A percentile compares a stretch with the other conserved stretches of the same genome.
Conservation (phyloP, 2,888 invertebrate species). For the Pristionchus exspectatus region DNA sequence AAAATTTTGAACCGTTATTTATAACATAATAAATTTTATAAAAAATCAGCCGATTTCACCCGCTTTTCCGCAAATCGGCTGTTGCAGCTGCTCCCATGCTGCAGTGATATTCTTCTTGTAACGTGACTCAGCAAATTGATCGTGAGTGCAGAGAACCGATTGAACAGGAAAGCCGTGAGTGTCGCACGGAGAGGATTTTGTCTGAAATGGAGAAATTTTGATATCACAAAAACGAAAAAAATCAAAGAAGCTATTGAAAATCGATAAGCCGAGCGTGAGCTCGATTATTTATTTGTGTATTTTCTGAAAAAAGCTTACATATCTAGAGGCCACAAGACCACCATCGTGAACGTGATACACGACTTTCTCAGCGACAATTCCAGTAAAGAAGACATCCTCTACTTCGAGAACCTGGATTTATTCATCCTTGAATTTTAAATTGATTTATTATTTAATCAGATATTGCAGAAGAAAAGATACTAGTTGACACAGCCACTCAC, state of each 20-base stretch:
- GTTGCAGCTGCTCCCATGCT: not conserved
- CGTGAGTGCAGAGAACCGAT: not conserved
- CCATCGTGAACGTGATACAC: no score
- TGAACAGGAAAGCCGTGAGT: not conserved
- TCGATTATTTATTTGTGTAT: no score
- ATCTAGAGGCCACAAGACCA: not conserved
- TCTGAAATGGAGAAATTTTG: not conserved
- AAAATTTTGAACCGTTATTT: no score
- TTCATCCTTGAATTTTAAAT: not conserved
- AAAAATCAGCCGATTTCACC: not conserved
- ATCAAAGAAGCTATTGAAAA: no score
- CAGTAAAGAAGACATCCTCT: constrained; percentile 20
- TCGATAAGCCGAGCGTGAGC: no score
- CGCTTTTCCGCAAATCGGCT: not conserved
- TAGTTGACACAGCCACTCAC: not conserved
- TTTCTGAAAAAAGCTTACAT: not conserved
- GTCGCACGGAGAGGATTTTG: not conserved
- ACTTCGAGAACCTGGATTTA: constrained; percentile 3
- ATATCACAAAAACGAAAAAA: not conserved
- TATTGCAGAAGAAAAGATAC: no score
- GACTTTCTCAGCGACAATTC: not conserved
- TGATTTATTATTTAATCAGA: not conserved
- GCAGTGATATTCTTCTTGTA: not conserved
- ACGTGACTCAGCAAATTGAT: not conserved
- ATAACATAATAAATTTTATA: no score